Evolutionary conservation across 1,140 invertebrate genomes (phyloP).

Genomic region (Metopolophium dirhodum): DNA sequence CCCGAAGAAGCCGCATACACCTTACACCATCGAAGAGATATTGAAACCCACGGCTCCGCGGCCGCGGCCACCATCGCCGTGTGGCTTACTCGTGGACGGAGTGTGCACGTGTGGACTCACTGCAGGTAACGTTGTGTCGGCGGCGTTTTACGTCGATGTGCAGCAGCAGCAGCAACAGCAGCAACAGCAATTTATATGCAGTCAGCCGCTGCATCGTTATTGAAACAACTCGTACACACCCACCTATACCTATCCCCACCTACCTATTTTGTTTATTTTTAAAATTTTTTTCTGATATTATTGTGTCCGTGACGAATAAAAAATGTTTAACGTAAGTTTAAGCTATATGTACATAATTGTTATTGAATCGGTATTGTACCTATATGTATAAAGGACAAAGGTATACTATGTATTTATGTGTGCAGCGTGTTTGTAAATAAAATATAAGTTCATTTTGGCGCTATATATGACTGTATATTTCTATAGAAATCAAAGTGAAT

Average conservation of each 20-base stretch:
- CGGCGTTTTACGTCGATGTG: slow-evolving; percentile 30
- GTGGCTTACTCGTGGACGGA: slow-evolving; percentile 61
- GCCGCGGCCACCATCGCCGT: slow-evolving; percentile 57
- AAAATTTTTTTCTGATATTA: background rate
- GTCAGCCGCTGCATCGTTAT: background rate
- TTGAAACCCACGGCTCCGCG: slow-evolving; percentile 69
- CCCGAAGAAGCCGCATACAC: slow-evolving; percentile 67
- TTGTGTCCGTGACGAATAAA: background rate
- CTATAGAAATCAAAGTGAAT: background rate
- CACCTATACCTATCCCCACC: too few relatives aligned
- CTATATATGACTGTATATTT: background rate
- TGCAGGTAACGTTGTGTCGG: background rate
- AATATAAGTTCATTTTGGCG: slow-evolving; percentile 13
- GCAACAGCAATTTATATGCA: slow-evolving; percentile 24
- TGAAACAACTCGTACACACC: background rate
- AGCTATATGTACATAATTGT: background rate
- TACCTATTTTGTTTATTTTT: background rate
- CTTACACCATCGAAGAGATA: slow-evolving; percentile 85
- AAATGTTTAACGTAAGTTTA: background rate
- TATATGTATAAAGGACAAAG: background rate
- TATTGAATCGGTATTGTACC: background rate
- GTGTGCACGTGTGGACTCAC: slow-evolving; percentile 59
- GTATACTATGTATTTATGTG: background rate
- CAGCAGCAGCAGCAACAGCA: slow-evolving; percentile 15
- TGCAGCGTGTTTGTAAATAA: slow-evolving; percentile 29